Conservation (phyloP, 2,888 invertebrate species). For the Drosophila pegasa region DNA sequence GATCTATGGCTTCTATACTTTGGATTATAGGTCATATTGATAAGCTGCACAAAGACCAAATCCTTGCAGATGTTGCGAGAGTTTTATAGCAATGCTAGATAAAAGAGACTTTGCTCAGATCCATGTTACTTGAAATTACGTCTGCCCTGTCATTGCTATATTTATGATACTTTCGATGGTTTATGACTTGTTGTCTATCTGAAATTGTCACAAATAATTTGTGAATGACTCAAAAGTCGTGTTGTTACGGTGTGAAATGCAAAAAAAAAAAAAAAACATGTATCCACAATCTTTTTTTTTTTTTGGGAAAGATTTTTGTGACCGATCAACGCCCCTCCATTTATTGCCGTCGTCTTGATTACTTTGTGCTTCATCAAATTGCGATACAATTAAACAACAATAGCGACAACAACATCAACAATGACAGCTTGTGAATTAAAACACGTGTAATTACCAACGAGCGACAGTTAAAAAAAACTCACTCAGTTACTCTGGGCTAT, state of each 20-base stretch:
- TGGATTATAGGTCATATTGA: too few species aligned
- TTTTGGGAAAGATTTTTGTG: constrained; percentile 28
- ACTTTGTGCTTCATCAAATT: constrained; percentile 28
- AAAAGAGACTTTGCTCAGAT: not conserved
- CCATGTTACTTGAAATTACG: not conserved
- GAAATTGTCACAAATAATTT: constrained; percentile 11
- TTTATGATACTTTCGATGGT: constrained; percentile 3
- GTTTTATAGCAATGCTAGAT: not conserved
- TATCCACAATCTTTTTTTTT: not conserved
- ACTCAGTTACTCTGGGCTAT: constrained; percentile 50
- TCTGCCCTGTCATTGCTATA: not conserved
- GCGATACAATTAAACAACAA: constrained; percentile 57
- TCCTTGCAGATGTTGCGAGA: not conserved
- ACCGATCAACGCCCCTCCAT: constrained; percentile 38
- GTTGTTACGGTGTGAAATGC: constrained; percentile 25
- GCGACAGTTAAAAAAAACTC: constrained; percentile 37
- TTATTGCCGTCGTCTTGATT: constrained; percentile 16
- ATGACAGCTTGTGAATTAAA: constrained; percentile 55
- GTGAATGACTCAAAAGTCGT: constrained; percentile 32
- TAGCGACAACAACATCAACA: constrained; percentile 41
- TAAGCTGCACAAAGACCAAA: too few species aligned
- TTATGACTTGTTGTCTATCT: not conserved
- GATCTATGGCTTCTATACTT: too few species aligned
- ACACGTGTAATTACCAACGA: constrained; percentile 59
- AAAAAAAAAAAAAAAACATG: constrained; percentile 12